A percentile compares a stretch with the other conserved stretches of the same genome.
Conservation (phyloP, 2,888 invertebrate species). For the Drosophila sordidapex region DNA sequence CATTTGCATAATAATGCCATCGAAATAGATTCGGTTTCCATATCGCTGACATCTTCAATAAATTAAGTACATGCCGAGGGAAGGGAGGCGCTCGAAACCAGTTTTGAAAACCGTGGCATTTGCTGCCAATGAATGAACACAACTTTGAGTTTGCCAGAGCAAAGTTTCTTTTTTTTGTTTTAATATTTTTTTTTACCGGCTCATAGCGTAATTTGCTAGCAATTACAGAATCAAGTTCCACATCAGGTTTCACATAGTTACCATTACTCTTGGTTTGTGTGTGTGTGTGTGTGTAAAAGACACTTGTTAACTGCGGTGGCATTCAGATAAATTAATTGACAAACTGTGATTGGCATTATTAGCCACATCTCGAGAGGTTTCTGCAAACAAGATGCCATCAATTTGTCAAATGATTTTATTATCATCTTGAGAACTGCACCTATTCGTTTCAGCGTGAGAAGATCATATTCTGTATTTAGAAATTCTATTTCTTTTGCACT, state of each 20-base stretch:
- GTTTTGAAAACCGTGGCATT: constrained; percentile 30
- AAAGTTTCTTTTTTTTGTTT: constrained; percentile 11
- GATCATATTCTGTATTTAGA: constrained; percentile 1
- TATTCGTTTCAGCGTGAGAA: constrained; percentile 33
- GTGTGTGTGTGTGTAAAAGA: constrained; percentile 22
- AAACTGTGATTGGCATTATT: constrained; percentile 67
- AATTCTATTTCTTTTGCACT: background rate
- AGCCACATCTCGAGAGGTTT: constrained; percentile 44
- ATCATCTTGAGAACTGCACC: constrained; percentile 32
- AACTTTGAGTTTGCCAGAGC: constrained; percentile 17
- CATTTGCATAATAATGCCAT: constrained; percentile 47
- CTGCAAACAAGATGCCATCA: constrained; percentile 49
- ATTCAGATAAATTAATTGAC: constrained; percentile 62
- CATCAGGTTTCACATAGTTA: constrained; percentile 48
- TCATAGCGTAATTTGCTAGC: constrained; percentile 58
- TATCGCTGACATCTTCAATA: constrained; percentile 46
- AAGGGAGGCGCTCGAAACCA: constrained; percentile 12
- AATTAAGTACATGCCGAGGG: constrained; percentile 23
- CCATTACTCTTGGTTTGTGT: constrained; percentile 30
- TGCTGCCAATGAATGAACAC: constrained; percentile 42
- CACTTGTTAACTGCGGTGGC: constrained; percentile 52
- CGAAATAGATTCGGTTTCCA: constrained; percentile 27
- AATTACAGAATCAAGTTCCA: constrained; percentile 68
- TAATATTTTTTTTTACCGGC: constrained; percentile 13
- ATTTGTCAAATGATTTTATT: constrained; percentile 66